A percentile compares a stretch with the other conserved stretches of the same genome.
Evolutionary conservation across 1,140 invertebrate species (phyloP).

Genomic region (Brachionus calyciflorus): DNA sequence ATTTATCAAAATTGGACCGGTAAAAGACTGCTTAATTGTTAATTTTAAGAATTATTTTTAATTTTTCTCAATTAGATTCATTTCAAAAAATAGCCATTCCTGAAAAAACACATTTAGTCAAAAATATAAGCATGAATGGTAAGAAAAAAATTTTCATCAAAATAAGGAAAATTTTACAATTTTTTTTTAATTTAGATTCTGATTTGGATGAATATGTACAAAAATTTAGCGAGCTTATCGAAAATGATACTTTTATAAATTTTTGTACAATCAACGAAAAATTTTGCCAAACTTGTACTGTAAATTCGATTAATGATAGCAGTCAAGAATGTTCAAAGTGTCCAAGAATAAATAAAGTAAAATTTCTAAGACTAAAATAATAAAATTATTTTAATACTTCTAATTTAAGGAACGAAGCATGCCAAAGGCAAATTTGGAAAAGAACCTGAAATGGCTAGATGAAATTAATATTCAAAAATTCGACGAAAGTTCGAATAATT

Average conservation of each 20-base stretch:
- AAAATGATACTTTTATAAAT: not conserved
- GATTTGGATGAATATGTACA: too few relatives aligned
- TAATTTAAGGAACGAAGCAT: not conserved
- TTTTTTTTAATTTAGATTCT: too few relatives aligned
- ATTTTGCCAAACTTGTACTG: not conserved
- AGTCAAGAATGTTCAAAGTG: not conserved
- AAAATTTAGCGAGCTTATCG: not conserved
- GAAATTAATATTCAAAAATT: not conserved
- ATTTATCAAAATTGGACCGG: constrained; percentile 16
- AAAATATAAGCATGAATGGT: too few relatives aligned
- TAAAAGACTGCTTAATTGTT: not conserved
- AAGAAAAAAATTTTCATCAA: too few relatives aligned
- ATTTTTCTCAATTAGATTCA: not conserved
- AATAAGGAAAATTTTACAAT: too few relatives aligned
- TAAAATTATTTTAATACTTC: not conserved
- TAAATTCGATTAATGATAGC: not conserved
- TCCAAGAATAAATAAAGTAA: not conserved
- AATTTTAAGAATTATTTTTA: not conserved
- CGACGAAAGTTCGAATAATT: not conserved
- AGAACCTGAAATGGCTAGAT: not conserved
- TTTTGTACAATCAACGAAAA: not conserved
- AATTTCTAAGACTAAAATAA: not conserved
- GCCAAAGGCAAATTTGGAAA: not conserved
- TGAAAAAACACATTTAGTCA: too few relatives aligned
- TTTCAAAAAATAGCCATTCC: too few relatives aligned